Evolutionary conservation across 1,140 invertebrate species (phyloP).

Genomic region (Cotesia glomerata): DNA sequence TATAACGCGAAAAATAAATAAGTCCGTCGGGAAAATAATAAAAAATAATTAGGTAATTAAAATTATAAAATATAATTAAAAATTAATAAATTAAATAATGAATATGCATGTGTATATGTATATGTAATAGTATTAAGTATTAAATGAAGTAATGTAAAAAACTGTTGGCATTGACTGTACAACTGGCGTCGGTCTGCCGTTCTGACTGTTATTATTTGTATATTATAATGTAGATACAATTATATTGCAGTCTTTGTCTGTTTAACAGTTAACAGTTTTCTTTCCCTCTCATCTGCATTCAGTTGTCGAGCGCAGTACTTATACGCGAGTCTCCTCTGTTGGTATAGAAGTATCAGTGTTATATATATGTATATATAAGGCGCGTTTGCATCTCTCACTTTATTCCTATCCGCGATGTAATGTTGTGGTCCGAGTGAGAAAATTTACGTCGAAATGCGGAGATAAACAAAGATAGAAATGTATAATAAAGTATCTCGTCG

Average conservation of each 20-base stretch:
- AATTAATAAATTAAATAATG: constrained; percentile 2
- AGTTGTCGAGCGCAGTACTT: neutral
- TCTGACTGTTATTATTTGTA: constrained; percentile 64
- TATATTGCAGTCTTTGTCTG: constrained; percentile 57
- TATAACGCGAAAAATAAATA: too few species aligned
- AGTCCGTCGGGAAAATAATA: neutral
- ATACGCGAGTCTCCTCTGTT: neutral
- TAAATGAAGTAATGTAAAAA: neutral
- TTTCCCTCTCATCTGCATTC: constrained; percentile 18
- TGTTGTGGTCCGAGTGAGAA: constrained; percentile 16
- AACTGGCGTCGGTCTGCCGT: constrained; percentile 59
- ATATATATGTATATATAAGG: neutral
- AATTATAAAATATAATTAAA: neutral
- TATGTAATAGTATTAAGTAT: constrained; percentile 14
- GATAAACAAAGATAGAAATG: constrained; percentile 43
- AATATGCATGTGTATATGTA: neutral
- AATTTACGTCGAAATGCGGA: constrained; percentile 26
- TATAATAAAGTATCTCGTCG: constrained; percentile 56
- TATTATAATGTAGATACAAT: constrained; percentile 66
- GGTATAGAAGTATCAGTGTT: constrained; percentile 14
- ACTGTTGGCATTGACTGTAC: constrained; percentile 51
- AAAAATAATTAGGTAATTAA: neutral
- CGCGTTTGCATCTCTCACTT: neutral
- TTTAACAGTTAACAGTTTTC: constrained; percentile 33
- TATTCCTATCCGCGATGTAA: neutral